These are phyloP conservation scores for Anguilla rostrata DNA, from an alignment of 2,113 vertebrate species.

Conservation along the genomic window DNA sequence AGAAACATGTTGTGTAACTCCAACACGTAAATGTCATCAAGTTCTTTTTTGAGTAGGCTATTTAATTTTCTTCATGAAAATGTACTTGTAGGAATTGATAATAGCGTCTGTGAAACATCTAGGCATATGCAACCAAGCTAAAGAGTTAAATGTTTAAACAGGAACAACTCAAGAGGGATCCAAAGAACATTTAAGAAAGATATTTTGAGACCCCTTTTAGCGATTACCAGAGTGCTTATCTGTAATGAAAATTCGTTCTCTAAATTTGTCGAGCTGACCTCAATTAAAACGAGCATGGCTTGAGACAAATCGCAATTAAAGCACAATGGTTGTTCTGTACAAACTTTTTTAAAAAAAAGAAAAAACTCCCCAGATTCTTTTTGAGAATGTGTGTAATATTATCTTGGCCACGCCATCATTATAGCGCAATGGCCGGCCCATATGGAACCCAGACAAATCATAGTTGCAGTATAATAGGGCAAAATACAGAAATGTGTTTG, in stretches of 20 bases:
- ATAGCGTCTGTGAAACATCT: too few relatives aligned
- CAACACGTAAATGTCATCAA: not conserved
- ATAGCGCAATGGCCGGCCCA: not conserved
- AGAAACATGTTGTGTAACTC: not conserved
- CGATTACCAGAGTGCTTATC: conserved; percentile 13
- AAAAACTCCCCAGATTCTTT: too few relatives aligned
- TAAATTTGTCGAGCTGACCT: not conserved
- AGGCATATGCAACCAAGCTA: too few relatives aligned
- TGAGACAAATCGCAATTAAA: conserved; percentile 18
- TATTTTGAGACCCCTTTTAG: not conserved
- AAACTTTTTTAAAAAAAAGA: not conserved
- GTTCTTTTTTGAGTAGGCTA: not conserved
- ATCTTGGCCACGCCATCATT: not conserved
- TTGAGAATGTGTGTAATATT: not conserved
- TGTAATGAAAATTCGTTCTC: conserved; percentile 9
- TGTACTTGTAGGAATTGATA: too few relatives aligned
- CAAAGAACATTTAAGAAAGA: not conserved
- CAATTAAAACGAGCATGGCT: conserved; percentile 22
- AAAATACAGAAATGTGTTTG: too few relatives aligned
- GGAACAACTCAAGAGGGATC: not conserved
- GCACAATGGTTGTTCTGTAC: not conserved
- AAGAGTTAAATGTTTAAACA: not conserved
- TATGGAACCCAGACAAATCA: not conserved
- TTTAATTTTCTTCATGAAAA: too few relatives aligned
- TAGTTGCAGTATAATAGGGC: too few relatives aligned